Evolutionary conservation across 1,140 invertebrate species (phyloP).

Genomic region (Delia radicum): DNA sequence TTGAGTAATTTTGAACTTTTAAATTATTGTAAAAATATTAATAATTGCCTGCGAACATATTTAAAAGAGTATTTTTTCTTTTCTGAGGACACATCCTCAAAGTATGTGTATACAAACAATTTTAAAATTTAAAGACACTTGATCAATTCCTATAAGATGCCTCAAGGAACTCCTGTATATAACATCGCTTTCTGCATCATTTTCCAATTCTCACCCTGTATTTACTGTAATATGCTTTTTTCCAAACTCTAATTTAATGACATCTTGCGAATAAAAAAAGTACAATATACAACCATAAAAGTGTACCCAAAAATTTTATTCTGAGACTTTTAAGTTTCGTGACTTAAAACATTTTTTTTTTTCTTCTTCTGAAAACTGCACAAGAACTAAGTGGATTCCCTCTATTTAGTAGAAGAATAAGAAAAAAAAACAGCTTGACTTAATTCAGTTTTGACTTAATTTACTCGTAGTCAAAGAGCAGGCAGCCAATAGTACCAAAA

Average conservation of each 20-base stretch:
- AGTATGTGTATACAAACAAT: no score
- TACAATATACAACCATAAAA: neutral
- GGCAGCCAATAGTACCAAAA: neutral
- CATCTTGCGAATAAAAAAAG: neutral
- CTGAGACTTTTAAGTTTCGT: neutral
- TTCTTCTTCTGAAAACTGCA: neutral
- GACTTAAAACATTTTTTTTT: neutral
- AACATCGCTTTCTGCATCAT: neutral
- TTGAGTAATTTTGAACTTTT: no score
- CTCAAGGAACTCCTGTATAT: no score
- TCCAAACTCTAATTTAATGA: slow-evolving; percentile 4
- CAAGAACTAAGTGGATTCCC: neutral
- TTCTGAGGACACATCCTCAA: no score
- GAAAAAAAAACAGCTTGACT: neutral
- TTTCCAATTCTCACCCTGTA: neutral
- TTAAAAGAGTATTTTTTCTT: no score
- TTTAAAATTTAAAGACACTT: no score
- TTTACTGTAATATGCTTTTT: neutral
- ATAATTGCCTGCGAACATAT: no score
- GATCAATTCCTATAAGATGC: no score
- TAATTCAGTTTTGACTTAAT: neutral
- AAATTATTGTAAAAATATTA: no score
- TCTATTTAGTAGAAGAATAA: neutral
- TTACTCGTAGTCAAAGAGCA: no score
- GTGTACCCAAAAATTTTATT: neutral